Conservation (phyloP, 2,888 invertebrate genomes). For the Mythimna vitellina region DNA sequence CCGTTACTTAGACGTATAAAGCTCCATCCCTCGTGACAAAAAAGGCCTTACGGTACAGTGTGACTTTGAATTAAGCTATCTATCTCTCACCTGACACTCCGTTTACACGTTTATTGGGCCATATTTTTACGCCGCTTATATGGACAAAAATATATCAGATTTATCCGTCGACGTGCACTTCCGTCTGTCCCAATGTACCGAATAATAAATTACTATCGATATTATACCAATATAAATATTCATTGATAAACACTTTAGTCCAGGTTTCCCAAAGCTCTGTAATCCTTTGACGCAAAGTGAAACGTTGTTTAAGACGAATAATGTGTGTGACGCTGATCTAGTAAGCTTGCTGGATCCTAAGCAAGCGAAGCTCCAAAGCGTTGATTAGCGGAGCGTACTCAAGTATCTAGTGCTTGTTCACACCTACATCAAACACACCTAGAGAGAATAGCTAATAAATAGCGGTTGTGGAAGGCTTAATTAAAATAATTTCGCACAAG, state of each 20-base stretch:
- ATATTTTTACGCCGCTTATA: conserved; percentile 73
- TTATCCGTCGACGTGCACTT: conserved; percentile 61
- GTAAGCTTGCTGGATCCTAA: conserved; percentile 56
- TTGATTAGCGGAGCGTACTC: conserved; percentile 69
- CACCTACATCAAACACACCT: conserved; percentile 58
- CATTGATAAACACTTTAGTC: conserved; percentile 31
- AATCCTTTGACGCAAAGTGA: conserved; percentile 39
- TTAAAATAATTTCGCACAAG: conserved; percentile 71
- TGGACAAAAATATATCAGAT: conserved; percentile 60
- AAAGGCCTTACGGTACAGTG: conserved; percentile 68
- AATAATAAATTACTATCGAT: conserved; percentile 47
- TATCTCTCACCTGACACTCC: conserved; percentile 80
- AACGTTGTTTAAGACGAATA: conserved; percentile 57
- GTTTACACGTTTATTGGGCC: conserved; percentile 74
- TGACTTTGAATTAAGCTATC: conserved; percentile 79
- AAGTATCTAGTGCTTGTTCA: conserved; percentile 64
- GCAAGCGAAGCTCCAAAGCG: conserved; percentile 57
- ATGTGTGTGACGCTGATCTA: conserved; percentile 66
- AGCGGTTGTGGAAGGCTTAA: conserved; percentile 64
- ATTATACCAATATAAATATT: conserved; percentile 27
- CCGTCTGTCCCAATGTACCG: conserved; percentile 39
- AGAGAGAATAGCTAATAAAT: conserved; percentile 69
- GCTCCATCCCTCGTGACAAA: conserved; percentile 74
- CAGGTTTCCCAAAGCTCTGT: conserved; percentile 31
- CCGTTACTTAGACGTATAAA: conserved; percentile 80